Evolutionary conservation across 2,888 invertebrate species (phyloP), one percentile per base, ranked within the genome.

Genomic region (Erebia palarica): DNA sequence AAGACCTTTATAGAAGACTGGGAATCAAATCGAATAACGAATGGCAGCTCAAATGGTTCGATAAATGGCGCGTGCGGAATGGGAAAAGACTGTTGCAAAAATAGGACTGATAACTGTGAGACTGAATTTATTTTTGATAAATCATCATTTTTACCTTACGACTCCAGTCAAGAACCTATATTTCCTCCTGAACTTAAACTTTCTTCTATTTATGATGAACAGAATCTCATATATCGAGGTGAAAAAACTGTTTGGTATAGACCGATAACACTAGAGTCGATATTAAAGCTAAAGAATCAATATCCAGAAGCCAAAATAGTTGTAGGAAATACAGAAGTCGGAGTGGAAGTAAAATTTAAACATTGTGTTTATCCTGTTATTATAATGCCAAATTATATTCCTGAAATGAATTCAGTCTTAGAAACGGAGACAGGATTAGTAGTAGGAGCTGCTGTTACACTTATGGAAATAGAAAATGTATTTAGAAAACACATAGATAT

Each of bases 361-460:
- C 95, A 96, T 80, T 94, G 94, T 77, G 86, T 95, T 10, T 97
- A 97, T 84, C 96, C 97, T 1, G 94, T 95, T 11, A 93, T 97
- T 71, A 96, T 98, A 5, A 98, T 98, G 89, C 97, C 98, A 0
- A 98, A 97, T 87, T 93, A 96, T 80, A 95, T 97, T 81, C 96
- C 97, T 14, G 97, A 98, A 90, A 88, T 99, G 87, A 94, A 94
- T 69, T 85, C 88, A 55, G 93, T 97, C 55, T 83, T 86, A 10
- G 93, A 95, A 78, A 91, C 86, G 2, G 89, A 94, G 0, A 84
- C 91, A 42, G 96, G 95, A 0, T 87, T 98, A 13, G 94, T 91
- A 76, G 91, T 98, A 75, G 99, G 98, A 1, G 96, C 98, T 1
- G 95, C 97, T 16, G 96, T 96, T 0, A 97, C 97, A 3, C 92